Percentiles rank a stretch among this genome's conserved stretches.
Conservation (phyloP, 1,140 invertebrate species). For the Drosophila leontia region DNA sequence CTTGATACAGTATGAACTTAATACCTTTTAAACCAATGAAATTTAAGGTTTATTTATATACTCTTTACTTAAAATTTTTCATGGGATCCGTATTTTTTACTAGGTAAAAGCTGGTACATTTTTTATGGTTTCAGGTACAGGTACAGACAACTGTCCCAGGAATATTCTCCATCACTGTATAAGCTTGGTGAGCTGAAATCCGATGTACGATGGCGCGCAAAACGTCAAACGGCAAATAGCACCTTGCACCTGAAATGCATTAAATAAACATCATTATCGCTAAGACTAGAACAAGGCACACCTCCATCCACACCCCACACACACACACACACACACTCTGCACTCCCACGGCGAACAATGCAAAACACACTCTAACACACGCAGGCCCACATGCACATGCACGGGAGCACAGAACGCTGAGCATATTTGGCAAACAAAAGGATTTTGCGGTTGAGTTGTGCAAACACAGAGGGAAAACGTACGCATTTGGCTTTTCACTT, state of each 20-base stretch:
- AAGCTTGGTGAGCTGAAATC: slow-evolving; percentile 40
- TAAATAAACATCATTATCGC: slow-evolving; percentile 84
- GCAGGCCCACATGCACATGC: slow-evolving; percentile 5
- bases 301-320: neutral
- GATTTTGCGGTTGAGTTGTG: slow-evolving; percentile 73
- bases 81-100: neutral
- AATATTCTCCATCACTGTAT: slow-evolving; percentile 4
- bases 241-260: slow-evolving; percentile 81
- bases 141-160: too few species aligned
- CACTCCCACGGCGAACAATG: slow-evolving; percentile 31
- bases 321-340: slow-evolving; percentile 9
- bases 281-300: slow-evolving; percentile 61
- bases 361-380: slow-evolving; percentile 24
- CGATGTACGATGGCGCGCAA: slow-evolving; percentile 60
- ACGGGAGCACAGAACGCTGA: slow-evolving; percentile 22
- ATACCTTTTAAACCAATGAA: neutral
- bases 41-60: too few species aligned
- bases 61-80: neutral
- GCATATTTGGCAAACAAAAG: slow-evolving; percentile 75
- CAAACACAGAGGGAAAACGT: slow-evolving; percentile 59
- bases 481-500: slow-evolving; percentile 53
- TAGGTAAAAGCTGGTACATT: neutral
- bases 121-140: neutral
- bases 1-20: neutral
- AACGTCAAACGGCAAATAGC: slow-evolving; percentile 80